Base-by-base conservation (phyloP, 1,140 invertebrate genomes). In the Apis florea region DNA sequence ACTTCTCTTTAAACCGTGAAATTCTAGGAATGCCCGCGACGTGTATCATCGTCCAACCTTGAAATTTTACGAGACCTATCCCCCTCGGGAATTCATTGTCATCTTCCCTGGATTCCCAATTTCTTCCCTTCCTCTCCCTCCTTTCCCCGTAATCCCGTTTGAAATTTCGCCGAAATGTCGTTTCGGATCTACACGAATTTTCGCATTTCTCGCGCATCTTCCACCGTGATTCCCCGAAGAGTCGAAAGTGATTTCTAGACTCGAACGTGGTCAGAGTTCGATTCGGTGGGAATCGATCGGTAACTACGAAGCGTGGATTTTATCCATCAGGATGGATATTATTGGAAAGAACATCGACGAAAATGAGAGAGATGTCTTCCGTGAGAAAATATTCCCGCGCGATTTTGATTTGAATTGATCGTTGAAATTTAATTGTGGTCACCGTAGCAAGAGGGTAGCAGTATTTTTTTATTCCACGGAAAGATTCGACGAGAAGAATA, bases 11-110 rank as follows among this genome's bases (percentile, higher is more conserved):
- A 6, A 6, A 40, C 5, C n/a, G 12, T 40, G 84, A 86, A 67
- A 82, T 58, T 69, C 58, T 17, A 70, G 67, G 56, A 54, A 68
- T 19, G 49, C 49, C 47, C 26, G 61, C 58, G 54, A 26, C 5
- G 24, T 31, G 15, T n/a, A n/a, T 47, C 21, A 2, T 2, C 3
- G 54, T 73, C 17, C 54, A 31, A 19, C 51, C 12, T 13, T 19
- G 51, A 19, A 63, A 61, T 79, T 49, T 47, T 56, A n/a, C 24
- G 54, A 59, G 80, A n/a, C 68, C 68, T 61, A 26, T 82, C 69
- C 17, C 49, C 31, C 73, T 66, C 49, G 2, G 21, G 31, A 84
- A 86, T 86, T 81, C 17, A 4, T 61, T 78, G 56, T 71, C 75
- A 86, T 58, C 76, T 83, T 63, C 63, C 40, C 13, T 19, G 26